A percentile compares a stretch with the other conserved stretches of the same genome.
phyloP scores from a whole-genome alignment of 2,113 vertebrate species.

The Thamnaconus septentrionalis region DNA sequence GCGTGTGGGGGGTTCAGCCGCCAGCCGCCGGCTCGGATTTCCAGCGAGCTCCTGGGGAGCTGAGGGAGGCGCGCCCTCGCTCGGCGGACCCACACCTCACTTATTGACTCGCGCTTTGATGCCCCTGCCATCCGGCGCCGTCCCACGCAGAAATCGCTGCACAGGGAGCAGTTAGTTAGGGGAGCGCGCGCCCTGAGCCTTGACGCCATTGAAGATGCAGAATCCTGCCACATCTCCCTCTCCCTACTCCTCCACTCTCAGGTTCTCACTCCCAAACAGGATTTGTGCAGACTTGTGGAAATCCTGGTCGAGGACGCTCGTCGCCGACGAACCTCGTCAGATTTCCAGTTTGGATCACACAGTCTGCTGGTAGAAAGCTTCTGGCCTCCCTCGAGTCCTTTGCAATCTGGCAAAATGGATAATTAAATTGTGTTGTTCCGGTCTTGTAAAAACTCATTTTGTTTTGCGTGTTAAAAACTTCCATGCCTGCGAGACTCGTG shows the following conservation, averaged over 20 bases:
- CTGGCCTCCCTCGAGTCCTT: too few species aligned
- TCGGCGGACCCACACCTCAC: slow-evolving; percentile 29
- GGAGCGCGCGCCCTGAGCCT: slow-evolving; percentile 23
- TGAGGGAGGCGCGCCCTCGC: slow-evolving; percentile 20
- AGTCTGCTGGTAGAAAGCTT: background rate
- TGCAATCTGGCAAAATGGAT: background rate
- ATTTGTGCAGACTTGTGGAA: slow-evolving; percentile 5
- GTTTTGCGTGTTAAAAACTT: too few species aligned
- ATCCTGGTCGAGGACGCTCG: slow-evolving; percentile 2
- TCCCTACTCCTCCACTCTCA: slow-evolving; percentile 18
- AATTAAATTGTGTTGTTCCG: too few species aligned
- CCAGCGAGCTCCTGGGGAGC: slow-evolving; percentile 23
- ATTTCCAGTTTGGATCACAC: background rate
- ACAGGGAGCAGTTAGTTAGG: slow-evolving; percentile 23
- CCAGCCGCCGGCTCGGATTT: slow-evolving; percentile 24
- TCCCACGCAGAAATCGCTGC: slow-evolving; percentile 36
- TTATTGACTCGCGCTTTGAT: slow-evolving; percentile 51
- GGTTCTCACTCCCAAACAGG: slow-evolving; percentile 13
- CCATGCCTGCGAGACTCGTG: too few species aligned
- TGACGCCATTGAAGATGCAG: slow-evolving; percentile 52
- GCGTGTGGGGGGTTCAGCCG: background rate
- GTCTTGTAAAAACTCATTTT: too few species aligned
- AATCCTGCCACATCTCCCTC: slow-evolving; percentile 24
- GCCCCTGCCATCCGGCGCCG: slow-evolving; percentile 27
- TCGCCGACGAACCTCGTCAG: background rate